Percentiles rank a stretch among this genome's conserved stretches.
phyloP scores from a whole-genome alignment of 2,113 vertebrate species.

The Amia ocellicauda region DNA sequence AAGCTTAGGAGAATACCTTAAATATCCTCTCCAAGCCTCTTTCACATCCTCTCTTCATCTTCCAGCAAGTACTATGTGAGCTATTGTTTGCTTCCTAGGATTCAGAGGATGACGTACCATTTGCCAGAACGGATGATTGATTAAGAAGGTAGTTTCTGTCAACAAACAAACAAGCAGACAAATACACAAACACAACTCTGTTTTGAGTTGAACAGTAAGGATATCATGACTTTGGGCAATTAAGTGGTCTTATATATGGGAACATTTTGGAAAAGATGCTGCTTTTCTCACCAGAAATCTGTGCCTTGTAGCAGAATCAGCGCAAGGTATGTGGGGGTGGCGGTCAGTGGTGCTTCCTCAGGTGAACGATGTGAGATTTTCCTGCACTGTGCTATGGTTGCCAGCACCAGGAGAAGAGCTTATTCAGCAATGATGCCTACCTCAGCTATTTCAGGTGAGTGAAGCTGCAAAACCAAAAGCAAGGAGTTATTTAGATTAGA shows the following conservation, averaged over 20 bases:
- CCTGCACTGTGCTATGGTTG: neutral
- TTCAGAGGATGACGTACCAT: conserved; percentile 22
- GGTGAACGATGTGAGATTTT: neutral
- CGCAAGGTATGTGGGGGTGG: neutral
- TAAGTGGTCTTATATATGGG: neutral
- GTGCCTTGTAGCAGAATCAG: neutral
- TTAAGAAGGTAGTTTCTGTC: neutral
- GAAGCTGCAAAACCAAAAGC: neutral
- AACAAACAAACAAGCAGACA: neutral
- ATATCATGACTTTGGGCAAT: neutral
- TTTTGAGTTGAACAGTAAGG: neutral
- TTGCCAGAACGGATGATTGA: neutral
- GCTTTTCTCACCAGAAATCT: neutral
- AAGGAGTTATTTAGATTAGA: no score
- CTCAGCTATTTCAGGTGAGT: conserved; percentile 18
- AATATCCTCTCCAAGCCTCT: conserved; percentile 29
- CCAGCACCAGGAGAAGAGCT: neutral
- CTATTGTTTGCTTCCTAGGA: conserved; percentile 31
- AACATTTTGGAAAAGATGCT: neutral
- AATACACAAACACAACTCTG: neutral
- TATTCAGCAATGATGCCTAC: conserved; percentile 6
- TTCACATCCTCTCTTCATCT: conserved; percentile 24
- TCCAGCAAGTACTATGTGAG: conserved; percentile 27
- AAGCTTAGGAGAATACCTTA: conserved; percentile 42
- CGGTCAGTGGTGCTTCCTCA: neutral